Percentiles rank a stretch among this genome's conserved stretches.
Evolutionary conservation across 2,113 vertebrate species (phyloP).

Genomic region (Hymenochirus boettgeri): DNA sequence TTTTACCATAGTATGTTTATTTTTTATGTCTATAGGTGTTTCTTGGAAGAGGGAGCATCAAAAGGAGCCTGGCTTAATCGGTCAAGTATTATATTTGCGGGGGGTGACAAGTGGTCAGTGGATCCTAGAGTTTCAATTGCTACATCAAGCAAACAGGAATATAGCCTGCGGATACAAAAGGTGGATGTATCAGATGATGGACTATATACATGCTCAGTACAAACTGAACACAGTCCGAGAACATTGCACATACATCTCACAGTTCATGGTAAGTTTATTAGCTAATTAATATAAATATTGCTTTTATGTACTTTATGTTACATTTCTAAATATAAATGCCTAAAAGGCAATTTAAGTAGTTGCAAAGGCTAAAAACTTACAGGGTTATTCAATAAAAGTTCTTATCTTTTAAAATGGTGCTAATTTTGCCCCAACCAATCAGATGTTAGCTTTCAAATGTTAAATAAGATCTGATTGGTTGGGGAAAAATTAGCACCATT

Average conservation of each 20-base stretch:
- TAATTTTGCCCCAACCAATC: too few relatives aligned
- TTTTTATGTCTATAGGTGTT: conserved; percentile 72
- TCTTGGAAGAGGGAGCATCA: conserved; percentile 90
- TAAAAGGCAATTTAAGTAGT: too few relatives aligned
- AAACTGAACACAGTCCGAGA: conserved; percentile 84
- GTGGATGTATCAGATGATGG: conserved; percentile 94
- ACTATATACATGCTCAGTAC: conserved; percentile 91
- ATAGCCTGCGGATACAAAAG: conserved; percentile 96
- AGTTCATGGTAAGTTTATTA: conserved; percentile 80
- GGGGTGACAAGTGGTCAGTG: conserved; percentile 93
- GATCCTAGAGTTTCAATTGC: conserved; percentile 94
- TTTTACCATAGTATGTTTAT: neutral
- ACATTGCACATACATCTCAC: conserved; percentile 92
- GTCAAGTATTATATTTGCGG: conserved; percentile 95
- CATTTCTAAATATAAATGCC: too few relatives aligned
- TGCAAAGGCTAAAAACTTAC: too few relatives aligned
- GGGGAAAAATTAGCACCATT: too few relatives aligned
- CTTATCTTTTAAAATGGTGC: too few relatives aligned
- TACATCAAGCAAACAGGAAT: conserved; percentile 81
- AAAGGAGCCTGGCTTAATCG: conserved; percentile 98
- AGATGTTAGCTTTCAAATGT: too few relatives aligned
- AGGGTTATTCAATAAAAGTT: too few relatives aligned
- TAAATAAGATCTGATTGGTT: too few relatives aligned
- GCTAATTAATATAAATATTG: too few relatives aligned
- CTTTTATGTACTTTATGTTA: too few relatives aligned